These are phyloP conservation scores for Coelinius sp. DNA, from an alignment of 2,888 invertebrate species.

Conservation along the genomic window DNA sequence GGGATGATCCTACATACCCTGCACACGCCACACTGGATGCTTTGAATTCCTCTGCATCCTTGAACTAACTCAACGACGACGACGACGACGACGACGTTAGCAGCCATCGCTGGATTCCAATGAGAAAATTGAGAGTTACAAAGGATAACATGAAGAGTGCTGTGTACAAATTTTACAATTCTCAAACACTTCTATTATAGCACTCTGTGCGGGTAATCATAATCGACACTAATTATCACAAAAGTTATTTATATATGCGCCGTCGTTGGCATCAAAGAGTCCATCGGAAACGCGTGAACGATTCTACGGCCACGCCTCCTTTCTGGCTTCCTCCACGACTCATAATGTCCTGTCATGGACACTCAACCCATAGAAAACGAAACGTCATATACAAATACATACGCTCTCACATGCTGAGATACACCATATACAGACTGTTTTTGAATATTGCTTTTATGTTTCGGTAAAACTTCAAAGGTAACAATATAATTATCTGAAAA, in stretches of 20 bases:
- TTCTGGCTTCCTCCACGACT: slow-evolving; percentile 9
- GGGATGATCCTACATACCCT: neutral
- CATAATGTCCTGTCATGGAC: slow-evolving; percentile 22
- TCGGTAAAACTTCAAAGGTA: slow-evolving; percentile 14
- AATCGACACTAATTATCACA: slow-evolving; percentile 32
- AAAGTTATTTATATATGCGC: slow-evolving; percentile 56
- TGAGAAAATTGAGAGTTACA: slow-evolving; percentile 10
- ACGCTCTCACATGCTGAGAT: neutral
- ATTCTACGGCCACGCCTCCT: slow-evolving; percentile 36
- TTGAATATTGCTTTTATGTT: slow-evolving; percentile 12
- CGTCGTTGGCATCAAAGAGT: slow-evolving; percentile 5
- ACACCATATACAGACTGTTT: neutral
- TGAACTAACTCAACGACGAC: slow-evolving; percentile 11
- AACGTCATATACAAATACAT: slow-evolving; percentile 4
- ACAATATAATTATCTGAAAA: slow-evolving; percentile 1
- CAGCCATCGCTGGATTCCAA: slow-evolving; percentile 3
- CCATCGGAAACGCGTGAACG: slow-evolving; percentile 32
- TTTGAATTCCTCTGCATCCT: slow-evolving; percentile 10
- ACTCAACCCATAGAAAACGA: neutral
- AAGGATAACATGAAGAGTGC: neutral
- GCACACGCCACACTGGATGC: slow-evolving; percentile 16
- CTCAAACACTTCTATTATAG: neutral
- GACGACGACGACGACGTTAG: no score
- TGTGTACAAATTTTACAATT: neutral
- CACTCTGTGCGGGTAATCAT: neutral